Base-by-base conservation (phyloP, 1,140 invertebrate species). In the Atopsyche davidsoni region DNA sequence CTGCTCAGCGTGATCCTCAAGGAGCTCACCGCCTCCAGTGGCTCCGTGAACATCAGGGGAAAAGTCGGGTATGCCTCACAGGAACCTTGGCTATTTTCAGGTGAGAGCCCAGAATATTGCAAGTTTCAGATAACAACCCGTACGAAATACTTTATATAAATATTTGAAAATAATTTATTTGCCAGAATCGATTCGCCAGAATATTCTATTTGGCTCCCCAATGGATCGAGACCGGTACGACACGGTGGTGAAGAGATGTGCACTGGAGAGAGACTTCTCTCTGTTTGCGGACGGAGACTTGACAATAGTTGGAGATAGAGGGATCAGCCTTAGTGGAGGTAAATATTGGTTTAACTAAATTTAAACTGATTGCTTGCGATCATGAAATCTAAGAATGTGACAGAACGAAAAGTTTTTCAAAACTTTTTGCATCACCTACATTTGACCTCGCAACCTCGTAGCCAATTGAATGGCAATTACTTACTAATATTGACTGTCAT, bases 241-340 rank as follows among this genome's bases (percentile, higher is more conserved):
- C 44, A 55, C 70, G 53, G 73, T 82, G 6, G 19, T 67, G 11
- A 53, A 51, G 42, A 70, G 66, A 3, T 78, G 75, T 54, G 70
- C 74, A 7, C 60, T 81, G 6, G 57, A 62, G n/a, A 67, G 66
- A 46, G 85, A 87, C 62, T 69, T 87, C 24, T 77, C 76, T 45
- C 61, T 69, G 24, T 67, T 79, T 28, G 63, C 68, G 4, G 59
- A 70, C 54, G 78, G 81, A 14, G 86, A 88, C 57, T 66, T 73
- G 53, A 87, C 85, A 0, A 64, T 83, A 16, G 79, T 89, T 10
- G 85, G 83, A 25, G 86, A 89, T 55, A n/a, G n/a, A n/a, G n/a
- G n/a, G n/a, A n/a, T n/a, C n/a, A n/a, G n/a, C n/a, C n/a, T n/a
- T n/a, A n/a, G 70, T 79, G 60, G 87, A 86, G 31, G 69, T n/a